Conservation (phyloP, 1,140 invertebrate genomes). For the Proales similis region DNA sequence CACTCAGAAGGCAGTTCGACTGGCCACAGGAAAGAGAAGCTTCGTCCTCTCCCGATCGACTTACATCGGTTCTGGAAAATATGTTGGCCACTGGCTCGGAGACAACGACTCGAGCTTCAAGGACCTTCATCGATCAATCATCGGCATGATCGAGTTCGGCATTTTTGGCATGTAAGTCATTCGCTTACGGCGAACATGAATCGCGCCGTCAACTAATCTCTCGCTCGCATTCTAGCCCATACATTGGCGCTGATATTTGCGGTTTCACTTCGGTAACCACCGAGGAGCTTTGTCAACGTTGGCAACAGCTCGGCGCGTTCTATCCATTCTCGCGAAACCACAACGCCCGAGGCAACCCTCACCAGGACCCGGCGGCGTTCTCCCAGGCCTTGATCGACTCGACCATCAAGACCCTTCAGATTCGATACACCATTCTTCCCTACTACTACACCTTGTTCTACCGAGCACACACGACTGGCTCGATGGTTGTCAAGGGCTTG, state of each 20-base stretch:
- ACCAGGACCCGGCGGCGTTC: constrained; percentile 45
- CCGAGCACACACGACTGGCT: constrained; percentile 62
- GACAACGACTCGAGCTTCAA: constrained; percentile 47
- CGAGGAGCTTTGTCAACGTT: constrained; percentile 55
- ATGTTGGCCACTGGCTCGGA: constrained; percentile 71
- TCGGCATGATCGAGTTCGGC: constrained; percentile 33
- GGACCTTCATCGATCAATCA: constrained; percentile 49
- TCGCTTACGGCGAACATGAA: not conserved
- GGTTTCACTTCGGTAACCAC: constrained; percentile 74
- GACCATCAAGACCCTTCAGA: constrained; percentile 59
- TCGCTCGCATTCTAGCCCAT: no score
- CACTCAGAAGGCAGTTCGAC: constrained; percentile 52
- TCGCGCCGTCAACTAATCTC: not conserved
- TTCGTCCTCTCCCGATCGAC: constrained; percentile 76
- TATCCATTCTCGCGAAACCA: constrained; percentile 54
- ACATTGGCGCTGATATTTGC: constrained; percentile 82
- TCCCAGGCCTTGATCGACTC: constrained; percentile 55
- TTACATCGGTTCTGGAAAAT: constrained; percentile 69
- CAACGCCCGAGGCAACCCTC: constrained; percentile 40
- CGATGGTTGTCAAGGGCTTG: constrained; percentile 67
- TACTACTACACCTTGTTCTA: constrained; percentile 75
- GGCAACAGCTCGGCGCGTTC: constrained; percentile 59
- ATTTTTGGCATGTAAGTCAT: constrained; percentile 4
- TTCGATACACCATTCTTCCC: constrained; percentile 68
- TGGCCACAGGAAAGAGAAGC: constrained; percentile 56